Percentiles rank a stretch among this genome's conserved stretches.
Evolutionary conservation across 2,113 vertebrate species (phyloP).

Genomic region (Rafetus swinhoei): DNA sequence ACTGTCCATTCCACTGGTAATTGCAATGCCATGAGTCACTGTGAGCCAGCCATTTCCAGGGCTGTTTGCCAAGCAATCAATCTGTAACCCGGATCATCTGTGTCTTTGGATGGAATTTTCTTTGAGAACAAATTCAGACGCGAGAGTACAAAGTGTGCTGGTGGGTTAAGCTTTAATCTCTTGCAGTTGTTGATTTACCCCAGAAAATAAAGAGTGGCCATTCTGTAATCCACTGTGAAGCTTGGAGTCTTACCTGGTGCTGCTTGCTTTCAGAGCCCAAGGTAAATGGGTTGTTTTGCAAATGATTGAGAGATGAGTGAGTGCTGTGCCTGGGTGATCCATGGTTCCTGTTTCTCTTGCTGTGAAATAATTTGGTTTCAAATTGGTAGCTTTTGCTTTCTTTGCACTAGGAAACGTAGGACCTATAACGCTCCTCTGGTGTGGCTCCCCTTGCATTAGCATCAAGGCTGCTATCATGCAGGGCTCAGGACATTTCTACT

Average conservation of each 20-base stretch:
- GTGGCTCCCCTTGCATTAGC: neutral
- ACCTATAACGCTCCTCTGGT: rapidly evolving
- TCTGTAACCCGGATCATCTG: neutral
- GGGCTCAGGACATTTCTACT: neutral
- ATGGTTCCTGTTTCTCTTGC: neutral
- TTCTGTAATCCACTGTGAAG: neutral
- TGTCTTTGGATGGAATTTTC: neutral
- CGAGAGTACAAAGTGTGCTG: slow-evolving; percentile 68
- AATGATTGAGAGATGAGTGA: neutral
- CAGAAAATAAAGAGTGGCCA: neutral
- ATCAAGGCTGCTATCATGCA: neutral
- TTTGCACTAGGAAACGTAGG: neutral
- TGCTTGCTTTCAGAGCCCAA: neutral
- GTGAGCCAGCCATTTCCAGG: rapidly evolving
- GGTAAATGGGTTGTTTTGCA: slow-evolving; percentile 45
- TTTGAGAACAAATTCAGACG: slow-evolving; percentile 1
- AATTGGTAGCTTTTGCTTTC: neutral
- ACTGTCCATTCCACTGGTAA: neutral
- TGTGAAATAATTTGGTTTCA: neutral
- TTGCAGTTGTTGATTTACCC: slow-evolving; percentile 48
- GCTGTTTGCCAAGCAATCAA: rapidly evolving
- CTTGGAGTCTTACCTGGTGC: neutral
- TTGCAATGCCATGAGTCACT: neutral
- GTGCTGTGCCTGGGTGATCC: neutral
- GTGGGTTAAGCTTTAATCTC: slow-evolving; percentile 64